Base-by-base conservation (phyloP, 2,113 vertebrate genomes). In the Syngnathus floridae region DNA sequence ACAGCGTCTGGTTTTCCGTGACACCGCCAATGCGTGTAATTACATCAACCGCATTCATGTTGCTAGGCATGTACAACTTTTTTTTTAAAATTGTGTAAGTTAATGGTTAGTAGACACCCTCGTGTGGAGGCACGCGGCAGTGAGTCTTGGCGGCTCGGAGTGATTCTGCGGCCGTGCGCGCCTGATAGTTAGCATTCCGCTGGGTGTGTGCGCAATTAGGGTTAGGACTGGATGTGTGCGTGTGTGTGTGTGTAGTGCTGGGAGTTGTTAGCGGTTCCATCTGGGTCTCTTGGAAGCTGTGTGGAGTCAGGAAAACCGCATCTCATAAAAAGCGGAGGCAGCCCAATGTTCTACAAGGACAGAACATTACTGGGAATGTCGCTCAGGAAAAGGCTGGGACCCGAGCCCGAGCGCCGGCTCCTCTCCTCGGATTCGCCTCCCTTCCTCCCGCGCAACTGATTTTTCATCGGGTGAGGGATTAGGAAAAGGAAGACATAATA, bases 351-450 rank as follows among this genome's bases (percentile, higher is more conserved):
- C 93, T 95, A 98, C 95, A 89, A 95, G 95, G 94, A 95, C 94
- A 93, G 91, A 99, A 96, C 95, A 99, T 99, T 98, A 97, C 94
- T 93, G 94, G 92, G 95, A 98, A 96, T 97, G 95, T 97, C 94
- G 94, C 95, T 97, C 92, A 95, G 93, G 86, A 87, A 87, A 89
- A 86, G 74, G 92, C 94, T 80, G 82, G 81, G 86, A 93, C 88
- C 69, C 79, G 88, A 92, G 93, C 41, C 37, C 22, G 71, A 72
- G 66, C 66, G 66, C 56, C 77, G 31, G 7, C 19, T 49, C 45
- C 14, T 38, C 92, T 67, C 54, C 81, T 56, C 71, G 55, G 19
- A 76, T 69, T 79, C 83, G 1, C 63, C 66, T 69, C 62, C 66
- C 70, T 51, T 64, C 48, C 48, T 62, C 57, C 62, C 72, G 69